Percentiles rank a stretch among this genome's conserved stretches.
Evolutionary conservation across 1,140 invertebrate species (phyloP).

Genomic region (Nylanderia fulva): DNA sequence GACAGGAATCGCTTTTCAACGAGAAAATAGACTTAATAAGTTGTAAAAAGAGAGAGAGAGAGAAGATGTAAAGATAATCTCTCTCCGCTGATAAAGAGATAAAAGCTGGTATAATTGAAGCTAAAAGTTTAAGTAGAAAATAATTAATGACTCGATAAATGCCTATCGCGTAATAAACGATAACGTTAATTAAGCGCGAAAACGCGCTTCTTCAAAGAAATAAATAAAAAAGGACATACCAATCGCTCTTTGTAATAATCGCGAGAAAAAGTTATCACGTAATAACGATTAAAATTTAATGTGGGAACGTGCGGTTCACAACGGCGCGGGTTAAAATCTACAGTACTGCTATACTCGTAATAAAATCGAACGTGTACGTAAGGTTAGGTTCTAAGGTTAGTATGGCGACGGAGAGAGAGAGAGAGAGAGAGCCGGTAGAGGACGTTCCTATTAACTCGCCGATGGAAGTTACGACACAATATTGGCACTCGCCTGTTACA

Average conservation of each 20-base stretch:
- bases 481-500: constrained; percentile 57
- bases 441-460: constrained; percentile 56
- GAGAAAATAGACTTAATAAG: background rate
- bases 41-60: too few species aligned
- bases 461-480: constrained; percentile 58
- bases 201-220: background rate
- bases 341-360: constrained; percentile 53
- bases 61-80: background rate
- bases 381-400: constrained; percentile 49
- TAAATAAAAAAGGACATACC: background rate
- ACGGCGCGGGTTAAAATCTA: constrained; percentile 43
- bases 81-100: background rate
- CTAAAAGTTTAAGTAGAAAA: background rate
- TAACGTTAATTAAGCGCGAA: constrained; percentile 7
- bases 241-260: constrained; percentile 1
- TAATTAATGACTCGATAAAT: constrained; percentile 18
- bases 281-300: constrained; percentile 56
- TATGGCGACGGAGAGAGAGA: constrained; percentile 45
- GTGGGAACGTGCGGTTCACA: constrained; percentile 42
- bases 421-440: constrained; percentile 37
- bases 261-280: constrained; percentile 19
- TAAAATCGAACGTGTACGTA: constrained; percentile 47
- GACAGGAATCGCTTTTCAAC: background rate
- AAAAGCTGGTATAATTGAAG: constrained; percentile 1
- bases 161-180: background rate